Conservation (phyloP, 1,140 invertebrate genomes). For the Phortica variegata region DNA sequence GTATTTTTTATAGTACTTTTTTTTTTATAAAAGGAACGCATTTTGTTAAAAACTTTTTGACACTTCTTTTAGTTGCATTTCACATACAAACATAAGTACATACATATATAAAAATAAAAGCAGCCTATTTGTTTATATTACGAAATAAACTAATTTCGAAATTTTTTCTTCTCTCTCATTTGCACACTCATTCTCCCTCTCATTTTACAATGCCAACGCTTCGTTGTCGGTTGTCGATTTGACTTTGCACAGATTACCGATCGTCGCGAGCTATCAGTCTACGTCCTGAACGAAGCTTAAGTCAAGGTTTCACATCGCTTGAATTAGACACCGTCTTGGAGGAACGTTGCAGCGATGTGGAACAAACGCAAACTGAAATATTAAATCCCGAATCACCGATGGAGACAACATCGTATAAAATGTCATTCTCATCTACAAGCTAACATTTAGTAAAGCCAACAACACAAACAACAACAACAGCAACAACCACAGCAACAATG, state of each 20-base stretch:
- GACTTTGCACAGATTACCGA: constrained; percentile 55
- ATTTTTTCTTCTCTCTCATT: neutral
- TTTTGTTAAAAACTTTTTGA: too few species aligned
- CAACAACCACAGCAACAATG: constrained; percentile 18
- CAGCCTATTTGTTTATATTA: too few species aligned
- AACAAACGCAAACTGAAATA: constrained; percentile 63
- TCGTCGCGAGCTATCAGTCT: constrained; percentile 67
- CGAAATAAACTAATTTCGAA: neutral
- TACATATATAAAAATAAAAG: too few species aligned
- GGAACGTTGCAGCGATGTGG: constrained; percentile 72
- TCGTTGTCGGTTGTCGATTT: too few species aligned
- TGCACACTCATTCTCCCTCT: neutral
- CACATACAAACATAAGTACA: neutral
- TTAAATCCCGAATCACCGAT: constrained; percentile 49
- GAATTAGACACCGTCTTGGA: constrained; percentile 81
- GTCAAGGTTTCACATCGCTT: constrained; percentile 67
- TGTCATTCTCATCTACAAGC: constrained; percentile 53
- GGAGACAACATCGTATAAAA: constrained; percentile 49
- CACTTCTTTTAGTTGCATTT: too few species aligned
- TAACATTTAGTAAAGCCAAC: constrained; percentile 42
- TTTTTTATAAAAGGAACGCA: too few species aligned
- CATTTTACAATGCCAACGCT: too few species aligned
- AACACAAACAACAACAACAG: constrained; percentile 17
- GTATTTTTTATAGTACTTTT: too few species aligned
- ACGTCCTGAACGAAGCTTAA: constrained; percentile 65